Evolutionary conservation across 1,140 invertebrate genomes (phyloP).

Genomic region (Onthophagus taurus): DNA sequence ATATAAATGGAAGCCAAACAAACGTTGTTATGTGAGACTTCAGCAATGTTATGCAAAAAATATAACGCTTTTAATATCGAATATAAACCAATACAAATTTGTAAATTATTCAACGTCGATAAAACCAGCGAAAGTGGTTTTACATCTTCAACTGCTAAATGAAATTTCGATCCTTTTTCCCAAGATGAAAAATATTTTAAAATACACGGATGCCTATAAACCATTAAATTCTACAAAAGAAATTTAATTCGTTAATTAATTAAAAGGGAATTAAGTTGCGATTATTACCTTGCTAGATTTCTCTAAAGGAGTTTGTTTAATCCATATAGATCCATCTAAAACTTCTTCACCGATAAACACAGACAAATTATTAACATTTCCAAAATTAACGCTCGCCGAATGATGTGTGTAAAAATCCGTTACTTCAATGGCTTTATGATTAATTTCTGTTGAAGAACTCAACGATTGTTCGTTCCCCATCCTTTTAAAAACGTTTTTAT

Average conservation of each 20-base stretch:
- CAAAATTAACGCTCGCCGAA: conserved; percentile 51
- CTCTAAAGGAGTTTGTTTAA: conserved; percentile 54
- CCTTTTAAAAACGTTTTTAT: too few relatives aligned
- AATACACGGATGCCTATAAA: conserved; percentile 73
- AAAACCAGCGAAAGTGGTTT: conserved; percentile 58
- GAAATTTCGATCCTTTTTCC: conserved; percentile 60
- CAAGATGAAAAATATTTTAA: conserved; percentile 69
- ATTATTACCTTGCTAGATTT: conserved; percentile 55
- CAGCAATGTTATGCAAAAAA: conserved; percentile 68
- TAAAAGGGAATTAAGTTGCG: neutral
- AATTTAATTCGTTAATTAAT: conserved; percentile 6
- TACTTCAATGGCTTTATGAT: conserved; percentile 62
- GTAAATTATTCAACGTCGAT: conserved; percentile 52
- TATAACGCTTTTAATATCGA: conserved; percentile 65
- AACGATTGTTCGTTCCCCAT: conserved; percentile 72
- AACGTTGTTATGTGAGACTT: conserved; percentile 73
- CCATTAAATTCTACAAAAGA: conserved; percentile 63
- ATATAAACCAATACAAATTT: conserved; percentile 69
- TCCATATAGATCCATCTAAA: conserved; percentile 51
- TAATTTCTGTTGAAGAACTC: conserved; percentile 58
- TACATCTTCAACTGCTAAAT: conserved; percentile 67
- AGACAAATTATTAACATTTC: conserved; percentile 53
- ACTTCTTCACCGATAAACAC: conserved; percentile 60
- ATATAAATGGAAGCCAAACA: conserved; percentile 71
- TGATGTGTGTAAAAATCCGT: conserved; percentile 70